Percentiles rank a stretch among this genome's conserved stretches.
These are phyloP conservation scores for Anthopleura xanthogrammica DNA, from an alignment of 92 coral and sea anemone species.

Conservation along the genomic window DNA sequence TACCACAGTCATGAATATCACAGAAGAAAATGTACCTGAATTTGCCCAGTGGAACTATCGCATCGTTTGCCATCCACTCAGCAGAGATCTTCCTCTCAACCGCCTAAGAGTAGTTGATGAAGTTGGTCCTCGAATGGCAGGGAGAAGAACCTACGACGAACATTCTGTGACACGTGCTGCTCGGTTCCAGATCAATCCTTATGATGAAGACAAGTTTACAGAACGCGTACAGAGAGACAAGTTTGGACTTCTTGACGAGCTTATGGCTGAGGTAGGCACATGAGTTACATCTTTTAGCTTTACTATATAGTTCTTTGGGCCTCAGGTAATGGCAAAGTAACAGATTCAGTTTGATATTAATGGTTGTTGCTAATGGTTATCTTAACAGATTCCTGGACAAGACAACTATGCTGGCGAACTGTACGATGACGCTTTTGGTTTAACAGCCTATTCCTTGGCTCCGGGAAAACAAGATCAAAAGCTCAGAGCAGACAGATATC, in stretches of 20 bases:
- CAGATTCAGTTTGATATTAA: not conserved
- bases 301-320: too few relatives aligned
- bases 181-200: conserved; percentile 71
- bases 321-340: not conserved
- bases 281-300: not conserved
- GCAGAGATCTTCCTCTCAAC: conserved; percentile 1
- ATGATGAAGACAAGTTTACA: conserved; percentile 33
- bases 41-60: too few relatives aligned
- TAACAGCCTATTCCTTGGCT: conserved; percentile 36
- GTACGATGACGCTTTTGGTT: conserved; percentile 27
- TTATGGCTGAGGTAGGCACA: conserved; percentile 44
- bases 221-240: conserved; percentile 15
- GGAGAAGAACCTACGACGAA: conserved; percentile 36
- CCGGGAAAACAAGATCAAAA: conserved; percentile 37
- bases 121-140: conserved; percentile 41
- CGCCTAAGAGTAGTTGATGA: conserved; percentile 67
- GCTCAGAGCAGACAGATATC: conserved; percentile 52
- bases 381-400: conserved; percentile 42
- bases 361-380: not conserved
- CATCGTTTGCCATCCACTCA: too few relatives aligned
- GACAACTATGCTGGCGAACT: conserved; percentile 46
- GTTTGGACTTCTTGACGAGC: conserved; percentile 47
- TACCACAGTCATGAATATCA: too few relatives aligned
- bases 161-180: conserved; percentile 54
- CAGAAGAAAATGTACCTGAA: too few relatives aligned